phyloP scores from a whole-genome alignment of 2,888 invertebrate genomes.

The Drosophila stalkeri region DNA sequence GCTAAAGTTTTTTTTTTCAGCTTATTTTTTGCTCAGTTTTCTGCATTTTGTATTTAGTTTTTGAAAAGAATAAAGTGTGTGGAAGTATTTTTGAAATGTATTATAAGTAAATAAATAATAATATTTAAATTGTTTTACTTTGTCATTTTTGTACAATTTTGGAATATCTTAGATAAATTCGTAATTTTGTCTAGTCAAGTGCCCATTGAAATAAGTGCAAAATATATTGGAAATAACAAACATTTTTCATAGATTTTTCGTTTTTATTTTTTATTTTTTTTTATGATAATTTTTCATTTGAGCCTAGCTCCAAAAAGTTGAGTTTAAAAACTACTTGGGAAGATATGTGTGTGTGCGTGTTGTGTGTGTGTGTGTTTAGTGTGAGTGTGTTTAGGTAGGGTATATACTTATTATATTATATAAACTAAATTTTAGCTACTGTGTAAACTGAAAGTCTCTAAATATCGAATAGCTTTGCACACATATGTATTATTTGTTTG shows the following conservation, averaged over 20 bases:
- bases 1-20: constrained; percentile 52
- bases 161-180: constrained; percentile 50
- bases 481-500: constrained; percentile 21
- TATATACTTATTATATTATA: constrained; percentile 12
- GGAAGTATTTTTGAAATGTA: constrained; percentile 23
- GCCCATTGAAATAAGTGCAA: constrained; percentile 70
- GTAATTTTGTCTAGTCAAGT: constrained; percentile 64
- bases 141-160: constrained; percentile 47
- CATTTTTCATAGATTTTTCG: constrained; percentile 27
- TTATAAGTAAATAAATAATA: constrained; percentile 33
- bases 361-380: constrained; percentile 50
- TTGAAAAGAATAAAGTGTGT: constrained; percentile 48
- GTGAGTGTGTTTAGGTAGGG: background rate
- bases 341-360: constrained; percentile 55
- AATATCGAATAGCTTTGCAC: constrained; percentile 37
- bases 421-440: constrained; percentile 38
- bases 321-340: constrained; percentile 50
- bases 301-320: constrained; percentile 50
- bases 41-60: constrained; percentile 24
- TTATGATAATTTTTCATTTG: constrained; percentile 11
- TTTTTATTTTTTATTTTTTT: constrained; percentile 1
- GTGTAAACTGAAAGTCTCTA: constrained; percentile 35
- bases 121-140: constrained; percentile 8
- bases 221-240: constrained; percentile 60
- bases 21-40: constrained; percentile 5